phyloP scores from a whole-genome alignment of 2,113 vertebrate species.

The Antennarius striatus region DNA sequence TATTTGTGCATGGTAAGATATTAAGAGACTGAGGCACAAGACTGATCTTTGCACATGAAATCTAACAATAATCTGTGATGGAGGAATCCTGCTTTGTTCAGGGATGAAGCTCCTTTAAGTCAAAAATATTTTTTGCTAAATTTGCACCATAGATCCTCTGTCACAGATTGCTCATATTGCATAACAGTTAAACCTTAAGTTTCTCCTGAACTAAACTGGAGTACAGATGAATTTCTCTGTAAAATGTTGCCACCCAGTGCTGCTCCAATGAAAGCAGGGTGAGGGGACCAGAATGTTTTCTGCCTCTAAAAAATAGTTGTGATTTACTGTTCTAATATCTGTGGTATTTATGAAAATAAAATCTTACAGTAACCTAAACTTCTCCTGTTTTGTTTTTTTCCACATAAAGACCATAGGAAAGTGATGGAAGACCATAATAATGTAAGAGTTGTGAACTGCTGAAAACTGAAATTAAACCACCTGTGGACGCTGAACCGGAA shows the following conservation, averaged over 20 bases:
- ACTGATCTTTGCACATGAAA: constrained; percentile 6
- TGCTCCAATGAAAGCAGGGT: constrained; percentile 53
- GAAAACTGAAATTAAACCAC: no score
- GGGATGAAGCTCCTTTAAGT: not conserved
- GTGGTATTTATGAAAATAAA: constrained; percentile 81
- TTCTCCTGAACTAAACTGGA: constrained; percentile 19
- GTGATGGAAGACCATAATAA: not conserved
- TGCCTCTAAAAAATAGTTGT: constrained; percentile 64
- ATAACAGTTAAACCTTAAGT: constrained; percentile 12
- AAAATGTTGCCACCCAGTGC: constrained; percentile 45
- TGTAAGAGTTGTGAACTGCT: not conserved
- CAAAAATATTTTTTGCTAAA: constrained; percentile 3
- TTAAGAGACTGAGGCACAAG: not conserved
- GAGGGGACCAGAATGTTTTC: constrained; percentile 59
- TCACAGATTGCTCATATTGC: constrained; percentile 9
- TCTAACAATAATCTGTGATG: constrained; percentile 2
- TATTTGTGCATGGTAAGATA: not conserved
- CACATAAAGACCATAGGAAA: not conserved
- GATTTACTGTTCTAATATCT: constrained; percentile 79
- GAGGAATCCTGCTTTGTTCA: not conserved
- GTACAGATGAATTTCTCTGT: constrained; percentile 25
- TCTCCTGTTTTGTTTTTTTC: constrained; percentile 12
- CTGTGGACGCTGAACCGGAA: no score
- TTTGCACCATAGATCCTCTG: constrained; percentile 15
- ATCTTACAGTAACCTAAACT: constrained; percentile 59